These are phyloP conservation scores for Aptenodytes patagonicus DNA, from an alignment of 2,113 vertebrate species.

Conservation along the genomic window DNA sequence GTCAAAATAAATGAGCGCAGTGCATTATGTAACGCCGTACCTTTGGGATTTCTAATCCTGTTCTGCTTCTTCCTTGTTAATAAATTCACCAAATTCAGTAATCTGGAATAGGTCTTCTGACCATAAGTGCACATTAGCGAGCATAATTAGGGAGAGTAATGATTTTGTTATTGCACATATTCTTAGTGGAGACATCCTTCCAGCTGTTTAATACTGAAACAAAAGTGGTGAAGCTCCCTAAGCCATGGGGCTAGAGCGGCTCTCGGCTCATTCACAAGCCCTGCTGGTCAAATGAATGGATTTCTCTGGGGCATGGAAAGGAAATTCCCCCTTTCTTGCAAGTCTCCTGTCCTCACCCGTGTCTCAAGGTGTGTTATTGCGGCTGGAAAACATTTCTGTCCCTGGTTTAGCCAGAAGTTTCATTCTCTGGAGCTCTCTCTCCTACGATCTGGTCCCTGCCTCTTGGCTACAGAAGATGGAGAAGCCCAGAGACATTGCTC, in stretches of 20 bases:
- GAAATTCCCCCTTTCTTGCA: constrained; percentile 22
- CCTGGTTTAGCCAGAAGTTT: constrained; percentile 42
- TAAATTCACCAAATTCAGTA: constrained; percentile 44
- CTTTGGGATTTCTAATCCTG: constrained; percentile 54
- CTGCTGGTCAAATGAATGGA: constrained; percentile 37
- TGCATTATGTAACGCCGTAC: background rate
- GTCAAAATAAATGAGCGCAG: constrained; percentile 7
- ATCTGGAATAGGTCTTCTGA: constrained; percentile 43
- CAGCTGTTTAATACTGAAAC: constrained; percentile 54
- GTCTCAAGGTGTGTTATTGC: constrained; percentile 10
- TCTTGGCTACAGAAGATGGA: constrained; percentile 33
- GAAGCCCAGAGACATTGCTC: constrained; percentile 17
- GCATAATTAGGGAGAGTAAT: constrained; percentile 53
- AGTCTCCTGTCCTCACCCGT: background rate
- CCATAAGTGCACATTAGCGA: constrained; percentile 22
- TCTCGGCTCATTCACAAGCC: background rate
- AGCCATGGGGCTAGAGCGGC: background rate
- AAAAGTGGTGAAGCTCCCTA: background rate
- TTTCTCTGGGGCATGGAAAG: constrained; percentile 40
- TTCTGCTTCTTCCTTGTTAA: constrained; percentile 43
- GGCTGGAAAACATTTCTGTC: background rate
- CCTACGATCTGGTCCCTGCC: background rate
- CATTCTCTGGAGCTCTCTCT: background rate
- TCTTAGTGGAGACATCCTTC: constrained; percentile 32
- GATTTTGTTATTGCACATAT: constrained; percentile 47